Base-by-base conservation (phyloP, 2,113 vertebrate genomes). In the Eptesicus fuscus region DNA sequence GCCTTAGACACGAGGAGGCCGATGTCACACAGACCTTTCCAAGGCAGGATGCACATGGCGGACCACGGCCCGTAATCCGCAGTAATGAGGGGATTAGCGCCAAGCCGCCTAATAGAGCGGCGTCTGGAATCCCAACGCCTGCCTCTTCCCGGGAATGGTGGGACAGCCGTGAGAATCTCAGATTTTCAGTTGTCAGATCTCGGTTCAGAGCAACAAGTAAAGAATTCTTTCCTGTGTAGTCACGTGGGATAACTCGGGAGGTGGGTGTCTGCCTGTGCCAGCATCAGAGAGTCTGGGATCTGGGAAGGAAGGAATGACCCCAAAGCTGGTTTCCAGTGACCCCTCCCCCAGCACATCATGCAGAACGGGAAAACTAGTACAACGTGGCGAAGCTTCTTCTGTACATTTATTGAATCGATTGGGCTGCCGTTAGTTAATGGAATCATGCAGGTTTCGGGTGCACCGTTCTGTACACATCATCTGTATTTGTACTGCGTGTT, bases 201-300 rank as follows among this genome's bases (percentile, higher is more conserved):
- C 77, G 69, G 32, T 95, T 85, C 73, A 8, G 14, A 88, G 88
- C 95, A 97, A 96, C 96, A 98, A 95, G 97, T 96, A 65, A 85
- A 92, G 79, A 4, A 2, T 53, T 86, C 40, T 49, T 76, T 92
- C 25, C 12, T 40, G 28, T 32, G 4, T 0, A 2, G 23, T 87
- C 30, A 35, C 2, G 0, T 42, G 65, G 9, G 61, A 40, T 59
- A 7, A 61, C 37, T 1, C 0, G 30, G 32, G 83, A 80, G 56
- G 7, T 4, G n/a, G 18, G 4, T 32, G 25, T 18, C 7, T 0
- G 4, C 13, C 3, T 8, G 0, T 40, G 7, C 40, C 47, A 1
- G 0, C 13, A 22, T 20, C 65, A 77, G 28, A 18, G 71, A 20
- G 22, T 28, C 76, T 17, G 77, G 71, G 49, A 73, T 28, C 3